Evolutionary conservation across 2,797 vertebrate species (phyloP).

Genomic region (Hylomyscus alleni): DNA sequence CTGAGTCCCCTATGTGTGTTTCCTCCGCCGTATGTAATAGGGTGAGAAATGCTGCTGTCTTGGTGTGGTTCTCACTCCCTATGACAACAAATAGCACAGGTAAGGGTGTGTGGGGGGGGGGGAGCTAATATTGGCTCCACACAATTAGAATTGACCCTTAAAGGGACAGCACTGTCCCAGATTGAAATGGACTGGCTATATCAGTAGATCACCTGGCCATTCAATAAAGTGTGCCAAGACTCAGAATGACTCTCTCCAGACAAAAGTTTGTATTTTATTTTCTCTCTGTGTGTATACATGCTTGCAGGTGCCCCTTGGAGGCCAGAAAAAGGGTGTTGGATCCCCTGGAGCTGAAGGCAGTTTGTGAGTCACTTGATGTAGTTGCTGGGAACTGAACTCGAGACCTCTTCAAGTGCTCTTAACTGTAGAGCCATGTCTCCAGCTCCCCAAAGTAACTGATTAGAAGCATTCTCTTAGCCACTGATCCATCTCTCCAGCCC

Average conservation of each 20-base stretch:
- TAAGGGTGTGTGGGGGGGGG: background rate
- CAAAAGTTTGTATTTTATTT: background rate
- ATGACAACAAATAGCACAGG: background rate
- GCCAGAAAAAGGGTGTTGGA: no score
- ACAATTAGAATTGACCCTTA: slow-evolving; percentile 49
- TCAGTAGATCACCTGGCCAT: background rate
- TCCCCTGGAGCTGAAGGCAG: background rate
- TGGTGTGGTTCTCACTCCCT: background rate
- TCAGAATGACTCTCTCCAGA: background rate
- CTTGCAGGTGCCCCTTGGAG: background rate
- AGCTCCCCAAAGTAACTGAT: background rate
- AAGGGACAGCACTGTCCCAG: background rate
- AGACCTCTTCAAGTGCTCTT: background rate
- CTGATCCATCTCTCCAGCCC: no score
- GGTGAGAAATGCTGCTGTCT: background rate
- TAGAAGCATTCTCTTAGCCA: background rate
- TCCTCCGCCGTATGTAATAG: background rate
- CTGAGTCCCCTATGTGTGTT: background rate
- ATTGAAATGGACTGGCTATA: background rate
- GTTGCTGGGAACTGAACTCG: background rate
- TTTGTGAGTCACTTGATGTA: background rate
- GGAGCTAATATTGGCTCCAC: background rate
- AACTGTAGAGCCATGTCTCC: background rate
- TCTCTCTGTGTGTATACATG: background rate
- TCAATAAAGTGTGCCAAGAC: background rate